Conservation (phyloP, 2,797 vertebrate species). For the Brachyalestes nurse region DNA sequence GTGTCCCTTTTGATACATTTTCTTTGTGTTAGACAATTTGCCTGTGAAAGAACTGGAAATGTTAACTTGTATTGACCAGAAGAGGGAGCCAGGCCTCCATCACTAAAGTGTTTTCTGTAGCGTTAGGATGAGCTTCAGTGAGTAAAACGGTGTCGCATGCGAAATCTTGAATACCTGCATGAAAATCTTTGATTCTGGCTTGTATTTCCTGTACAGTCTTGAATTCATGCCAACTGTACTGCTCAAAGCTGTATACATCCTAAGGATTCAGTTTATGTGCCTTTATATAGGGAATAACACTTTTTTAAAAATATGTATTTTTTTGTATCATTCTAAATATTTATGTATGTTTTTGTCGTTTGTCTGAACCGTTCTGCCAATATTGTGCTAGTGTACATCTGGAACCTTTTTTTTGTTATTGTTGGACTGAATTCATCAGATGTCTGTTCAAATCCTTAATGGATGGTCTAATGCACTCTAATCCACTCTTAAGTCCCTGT, state of each 20-base stretch:
- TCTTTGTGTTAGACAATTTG: neutral
- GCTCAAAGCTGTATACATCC: neutral
- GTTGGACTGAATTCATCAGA: neutral
- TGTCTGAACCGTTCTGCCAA: neutral
- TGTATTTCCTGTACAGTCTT: neutral
- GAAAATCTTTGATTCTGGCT: neutral
- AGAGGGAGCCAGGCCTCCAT: constrained; percentile 60
- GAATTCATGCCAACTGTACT: too few species aligned
- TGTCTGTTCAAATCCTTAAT: neutral
- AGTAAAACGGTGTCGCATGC: neutral
- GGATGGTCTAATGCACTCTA: neutral
- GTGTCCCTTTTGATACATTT: neutral
- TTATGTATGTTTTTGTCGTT: neutral
- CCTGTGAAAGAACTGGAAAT: neutral
- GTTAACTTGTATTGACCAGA: constrained; percentile 52
- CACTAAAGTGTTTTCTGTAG: neutral
- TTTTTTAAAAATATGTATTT: neutral
- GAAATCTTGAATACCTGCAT: neutral
- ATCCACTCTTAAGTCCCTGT: neutral
- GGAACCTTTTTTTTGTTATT: neutral
- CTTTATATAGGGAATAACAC: too few species aligned
- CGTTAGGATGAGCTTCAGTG: neutral
- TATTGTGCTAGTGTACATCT: neutral
- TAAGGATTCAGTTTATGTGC: too few species aligned
- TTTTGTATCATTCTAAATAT: too few species aligned